Conservation (phyloP, 2,888 invertebrate genomes). For the Acronicta leporina region DNA sequence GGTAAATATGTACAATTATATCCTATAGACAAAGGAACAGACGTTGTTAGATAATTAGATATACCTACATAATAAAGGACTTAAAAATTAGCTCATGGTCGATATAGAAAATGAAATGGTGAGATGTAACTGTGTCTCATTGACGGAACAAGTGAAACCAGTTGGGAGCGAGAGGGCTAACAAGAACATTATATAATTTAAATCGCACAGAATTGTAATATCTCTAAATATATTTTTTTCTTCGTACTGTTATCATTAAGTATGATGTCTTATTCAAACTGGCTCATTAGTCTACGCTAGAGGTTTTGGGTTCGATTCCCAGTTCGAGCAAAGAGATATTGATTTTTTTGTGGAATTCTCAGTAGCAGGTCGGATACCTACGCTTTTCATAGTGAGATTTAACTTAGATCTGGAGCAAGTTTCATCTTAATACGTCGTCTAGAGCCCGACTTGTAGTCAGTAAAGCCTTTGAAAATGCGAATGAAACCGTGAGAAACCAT, state of each 20-base stretch:
- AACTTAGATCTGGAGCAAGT: no score
- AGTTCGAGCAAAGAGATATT: no score
- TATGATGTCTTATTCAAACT: neutral
- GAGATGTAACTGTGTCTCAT: constrained; percentile 37
- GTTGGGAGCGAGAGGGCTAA: constrained; percentile 30
- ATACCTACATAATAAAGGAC: constrained; percentile 12
- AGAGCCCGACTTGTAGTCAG: no score
- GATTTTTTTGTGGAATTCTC: no score
- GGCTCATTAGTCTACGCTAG: no score
- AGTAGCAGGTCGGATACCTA: no score
- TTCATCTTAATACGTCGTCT: no score
- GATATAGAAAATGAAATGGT: constrained; percentile 26
- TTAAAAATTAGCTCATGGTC: constrained; percentile 41
- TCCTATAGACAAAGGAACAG: constrained; percentile 9
- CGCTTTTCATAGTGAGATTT: no score
- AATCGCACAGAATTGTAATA: constrained; percentile 10
- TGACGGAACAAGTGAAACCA: constrained; percentile 43
- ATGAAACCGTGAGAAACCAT: no score
- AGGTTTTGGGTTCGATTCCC: no score
- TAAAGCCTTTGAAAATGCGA: no score
- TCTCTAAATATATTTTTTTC: constrained; percentile 3
- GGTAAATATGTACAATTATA: neutral
- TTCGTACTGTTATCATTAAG: no score
- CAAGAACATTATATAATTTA: constrained; percentile 33
- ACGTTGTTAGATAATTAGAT: constrained; percentile 7